Conservation (phyloP, 2,797 vertebrate species). For the Cirrhinus mrigala region DNA sequence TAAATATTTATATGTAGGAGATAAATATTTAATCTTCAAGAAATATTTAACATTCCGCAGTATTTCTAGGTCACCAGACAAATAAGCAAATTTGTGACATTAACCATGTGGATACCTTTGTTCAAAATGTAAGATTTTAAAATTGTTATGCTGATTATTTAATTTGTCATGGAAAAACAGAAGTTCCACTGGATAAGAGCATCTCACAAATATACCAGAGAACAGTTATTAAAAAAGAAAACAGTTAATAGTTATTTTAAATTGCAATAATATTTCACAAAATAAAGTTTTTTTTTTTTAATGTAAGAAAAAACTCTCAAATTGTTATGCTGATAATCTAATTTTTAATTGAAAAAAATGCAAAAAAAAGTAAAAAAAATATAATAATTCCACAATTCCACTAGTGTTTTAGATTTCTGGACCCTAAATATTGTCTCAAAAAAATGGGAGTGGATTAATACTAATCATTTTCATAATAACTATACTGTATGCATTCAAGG, state of each 20-base stretch:
- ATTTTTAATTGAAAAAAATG: too few relatives aligned
- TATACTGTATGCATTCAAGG: neutral
- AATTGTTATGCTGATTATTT: neutral
- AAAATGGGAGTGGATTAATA: neutral
- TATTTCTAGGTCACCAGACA: conserved; percentile 30
- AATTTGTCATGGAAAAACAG: neutral
- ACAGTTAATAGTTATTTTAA: too few relatives aligned
- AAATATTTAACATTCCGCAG: conserved; percentile 68
- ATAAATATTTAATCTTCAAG: conserved; percentile 66
- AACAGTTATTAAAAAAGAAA: too few relatives aligned
- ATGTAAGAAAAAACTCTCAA: neutral
- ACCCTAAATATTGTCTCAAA: neutral
- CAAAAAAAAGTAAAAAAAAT: too few relatives aligned
- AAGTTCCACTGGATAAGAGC: neutral
- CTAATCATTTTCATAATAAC: neutral
- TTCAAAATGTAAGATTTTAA: neutral
- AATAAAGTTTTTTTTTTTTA: neutral
- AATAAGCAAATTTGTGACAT: neutral
- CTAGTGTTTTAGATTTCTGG: neutral
- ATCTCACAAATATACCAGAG: too few relatives aligned
- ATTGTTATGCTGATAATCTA: too few relatives aligned
- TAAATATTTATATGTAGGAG: conserved; percentile 71
- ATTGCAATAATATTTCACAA: neutral
- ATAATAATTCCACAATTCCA: neutral
- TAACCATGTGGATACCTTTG: neutral